phyloP scores from a whole-genome alignment of 2,113 vertebrate species.

The Heloderma charlesbogerti region DNA sequence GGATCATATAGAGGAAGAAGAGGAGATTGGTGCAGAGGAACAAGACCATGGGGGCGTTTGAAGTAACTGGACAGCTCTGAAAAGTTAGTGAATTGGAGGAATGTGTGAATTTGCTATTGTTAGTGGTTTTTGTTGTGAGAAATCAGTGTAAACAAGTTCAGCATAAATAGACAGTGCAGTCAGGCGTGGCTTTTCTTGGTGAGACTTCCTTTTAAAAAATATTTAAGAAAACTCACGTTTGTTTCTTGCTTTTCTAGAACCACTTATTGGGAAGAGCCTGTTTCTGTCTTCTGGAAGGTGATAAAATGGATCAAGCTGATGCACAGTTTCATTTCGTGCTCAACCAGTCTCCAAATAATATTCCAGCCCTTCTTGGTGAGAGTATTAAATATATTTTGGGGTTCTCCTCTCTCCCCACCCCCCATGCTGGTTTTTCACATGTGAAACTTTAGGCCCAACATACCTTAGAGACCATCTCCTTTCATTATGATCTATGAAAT shows the following conservation, averaged over 20 bases:
- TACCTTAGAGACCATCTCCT: neutral
- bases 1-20: neutral
- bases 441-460: neutral
- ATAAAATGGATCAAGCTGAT: conserved; percentile 99
- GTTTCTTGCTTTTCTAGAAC: conserved; percentile 82
- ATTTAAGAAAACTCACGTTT: neutral
- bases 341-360: conserved; percentile 99
- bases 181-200: neutral
- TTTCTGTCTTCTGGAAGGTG: conserved; percentile 98
- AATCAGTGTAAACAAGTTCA: neutral
- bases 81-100: neutral
- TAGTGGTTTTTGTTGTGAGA: neutral
- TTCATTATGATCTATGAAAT: neutral
- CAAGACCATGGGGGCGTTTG: neutral
- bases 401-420: neutral
- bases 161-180: neutral
- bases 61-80: no score
- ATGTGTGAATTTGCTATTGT: neutral
- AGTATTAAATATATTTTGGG: neutral
- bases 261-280: conserved; percentile 98
- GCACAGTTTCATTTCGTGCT: conserved; percentile 99
- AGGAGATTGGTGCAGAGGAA: neutral
- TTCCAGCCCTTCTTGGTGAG: conserved; percentile 94
- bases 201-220: neutral
- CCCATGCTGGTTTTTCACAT: neutral